Percentiles rank a stretch among this genome's conserved stretches.
Conservation (phyloP, 2,888 invertebrate genomes). For the Trissoscelio sp. region DNA sequence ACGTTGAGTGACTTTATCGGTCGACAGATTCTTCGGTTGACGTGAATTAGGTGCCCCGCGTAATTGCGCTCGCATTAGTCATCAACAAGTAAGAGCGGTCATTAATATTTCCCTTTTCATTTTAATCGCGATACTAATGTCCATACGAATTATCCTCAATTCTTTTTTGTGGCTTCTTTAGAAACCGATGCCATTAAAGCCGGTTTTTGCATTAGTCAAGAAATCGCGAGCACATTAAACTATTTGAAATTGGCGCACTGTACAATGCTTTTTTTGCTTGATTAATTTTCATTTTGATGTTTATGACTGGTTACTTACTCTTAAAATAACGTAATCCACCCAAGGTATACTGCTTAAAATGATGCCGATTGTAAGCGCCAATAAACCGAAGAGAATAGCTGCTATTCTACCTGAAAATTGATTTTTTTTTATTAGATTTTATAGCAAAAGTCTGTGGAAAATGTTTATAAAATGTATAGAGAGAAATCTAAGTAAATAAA, state of each 20-base stretch:
- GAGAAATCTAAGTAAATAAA: no score
- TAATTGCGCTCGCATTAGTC: constrained; percentile 49
- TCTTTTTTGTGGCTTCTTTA: constrained; percentile 12
- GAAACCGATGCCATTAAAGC: constrained; percentile 24
- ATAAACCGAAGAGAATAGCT: constrained; percentile 91
- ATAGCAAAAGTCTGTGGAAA: no score
- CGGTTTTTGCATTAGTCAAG: constrained; percentile 19
- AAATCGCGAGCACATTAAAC: constrained; percentile 25
- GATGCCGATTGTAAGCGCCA: constrained; percentile 91
- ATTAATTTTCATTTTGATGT: neutral
- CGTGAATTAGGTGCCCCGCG: constrained; percentile 51
- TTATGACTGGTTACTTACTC: constrained; percentile 85
- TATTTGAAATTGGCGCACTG: neutral
- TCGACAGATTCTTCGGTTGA: constrained; percentile 59
- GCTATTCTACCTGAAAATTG: no score
- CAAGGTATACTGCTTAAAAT: constrained; percentile 93
- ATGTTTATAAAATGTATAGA: no score
- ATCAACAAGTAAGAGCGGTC: constrained; percentile 17
- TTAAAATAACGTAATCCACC: constrained; percentile 93
- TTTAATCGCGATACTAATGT: neutral
- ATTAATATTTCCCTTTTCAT: neutral
- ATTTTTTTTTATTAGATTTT: no score
- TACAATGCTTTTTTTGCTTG: constrained; percentile 6
- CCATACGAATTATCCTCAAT: neutral
- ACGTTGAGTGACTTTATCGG: constrained; percentile 65